Percentiles rank a stretch among this genome's conserved stretches.
These are phyloP conservation scores for Microvelia longipes DNA, from an alignment of 1,140 invertebrate genomes.

Conservation along the genomic window DNA sequence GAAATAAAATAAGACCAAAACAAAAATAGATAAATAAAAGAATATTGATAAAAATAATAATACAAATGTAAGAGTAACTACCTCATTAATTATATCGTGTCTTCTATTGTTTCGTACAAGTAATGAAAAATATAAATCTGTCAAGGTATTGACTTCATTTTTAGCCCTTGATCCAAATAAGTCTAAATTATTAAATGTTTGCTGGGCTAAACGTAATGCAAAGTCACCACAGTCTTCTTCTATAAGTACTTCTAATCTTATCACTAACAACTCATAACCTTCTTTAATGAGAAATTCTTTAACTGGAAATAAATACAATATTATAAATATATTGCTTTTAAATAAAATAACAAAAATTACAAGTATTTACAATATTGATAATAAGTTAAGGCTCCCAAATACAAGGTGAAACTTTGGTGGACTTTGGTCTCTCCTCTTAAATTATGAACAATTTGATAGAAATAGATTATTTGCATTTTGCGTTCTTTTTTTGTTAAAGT, in stretches of 20 bases:
- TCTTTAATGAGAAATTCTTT: slow-evolving; percentile 6
- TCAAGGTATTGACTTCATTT: slow-evolving; percentile 8
- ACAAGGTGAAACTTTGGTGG: too few species aligned
- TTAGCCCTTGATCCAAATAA: slow-evolving; percentile 10
- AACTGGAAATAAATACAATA: slow-evolving; percentile 6
- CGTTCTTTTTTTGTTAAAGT: too few species aligned
- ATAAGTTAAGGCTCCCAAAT: too few species aligned
- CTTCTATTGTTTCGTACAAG: slow-evolving; percentile 9
- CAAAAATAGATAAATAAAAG: not conserved
- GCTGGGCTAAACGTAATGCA: slow-evolving; percentile 7
- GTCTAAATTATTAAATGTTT: not conserved
- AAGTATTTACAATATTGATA: too few species aligned
- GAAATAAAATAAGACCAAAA: too few species aligned
- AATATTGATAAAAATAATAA: too few species aligned
- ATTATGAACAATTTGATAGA: too few species aligned
- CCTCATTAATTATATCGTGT: slow-evolving; percentile 13
- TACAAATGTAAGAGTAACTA: slow-evolving; percentile 5
- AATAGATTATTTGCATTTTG: too few species aligned
- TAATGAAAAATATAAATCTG: slow-evolving; percentile 9
- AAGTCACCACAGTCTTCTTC: slow-evolving; percentile 15
- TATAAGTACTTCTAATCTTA: slow-evolving; percentile 10
- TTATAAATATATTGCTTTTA: too few species aligned
- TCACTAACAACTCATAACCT: slow-evolving; percentile 8
- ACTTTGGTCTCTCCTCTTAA: too few species aligned
- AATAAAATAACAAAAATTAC: too few species aligned